Evolutionary conservation across 1,140 invertebrate genomes (phyloP), one percentile per base, ranked within the genome.

Genomic region (Drosophila parabipectinata): DNA sequence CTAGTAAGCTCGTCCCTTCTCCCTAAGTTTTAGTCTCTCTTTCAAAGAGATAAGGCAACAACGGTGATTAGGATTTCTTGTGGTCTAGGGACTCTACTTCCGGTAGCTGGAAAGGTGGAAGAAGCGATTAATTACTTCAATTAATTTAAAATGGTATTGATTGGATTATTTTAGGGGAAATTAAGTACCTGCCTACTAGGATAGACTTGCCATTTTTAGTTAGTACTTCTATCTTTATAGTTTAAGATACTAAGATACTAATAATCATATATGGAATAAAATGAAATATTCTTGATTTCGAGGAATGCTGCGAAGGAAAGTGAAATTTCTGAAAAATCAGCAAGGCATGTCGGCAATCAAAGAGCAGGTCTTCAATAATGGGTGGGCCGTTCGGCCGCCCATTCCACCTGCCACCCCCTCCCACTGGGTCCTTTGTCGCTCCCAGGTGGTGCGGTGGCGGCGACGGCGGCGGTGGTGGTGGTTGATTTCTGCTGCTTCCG

Each of bases 31-130:
- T 15, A 28, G 34, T 51, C 3, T 44, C 21, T 8, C n/a, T 45
- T 14, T 3, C 39, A 44, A 3, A 53, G 52, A 41, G 52, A 47
- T 90, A 90, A 90, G 83, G 88, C 83, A 90, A 77, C 79, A 66
- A 64, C 59, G 82, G 82, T 88, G 56, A 32, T 69, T 82, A 62
- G 59, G 59, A 60, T 44, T 45, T 45, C 41, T 39, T 61, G 64
- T 79, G 47, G 53, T 61, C 77, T 39, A 44, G 28, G 52, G 52
- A 47, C 45, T 44, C 51, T 48, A 15, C 30, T n/a, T 14, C 41
- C 28, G 64, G 66, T 18, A 10, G 4, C 41, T 44, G 41, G 15
- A n/a, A 41, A 15, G 14, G 6, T 3, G 0, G 3, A 10, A 1
- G 6, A 14, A 41, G 3, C 39, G 14, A 18, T 10, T n/a, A 12